Base-by-base conservation (phyloP, 2,113 vertebrate genomes). In the Mesitornis unicolor region DNA sequence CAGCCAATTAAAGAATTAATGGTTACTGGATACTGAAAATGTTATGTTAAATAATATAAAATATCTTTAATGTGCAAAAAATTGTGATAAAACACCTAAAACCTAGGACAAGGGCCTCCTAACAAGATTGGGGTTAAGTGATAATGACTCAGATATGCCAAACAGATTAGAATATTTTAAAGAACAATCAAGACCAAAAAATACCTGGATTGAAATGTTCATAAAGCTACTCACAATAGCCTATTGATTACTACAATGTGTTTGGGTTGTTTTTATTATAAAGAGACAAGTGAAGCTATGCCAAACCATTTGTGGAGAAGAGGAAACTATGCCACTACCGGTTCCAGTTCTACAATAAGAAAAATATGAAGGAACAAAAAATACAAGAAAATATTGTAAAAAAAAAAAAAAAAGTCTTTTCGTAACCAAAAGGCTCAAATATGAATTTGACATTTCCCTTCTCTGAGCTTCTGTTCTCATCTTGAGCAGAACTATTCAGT, bases 1-100 rank as follows among this genome's bases (percentile, higher is more conserved):
- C 86, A 96, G 90, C 92, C 88, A 95, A 92, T 96, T 95, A 96
- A 96, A 93, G 95, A 96, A 96, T 96, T 96, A 96, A 94, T 96
- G 86, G 95, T 90, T 96, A 96, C 10, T 79, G 88, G 90, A 96
- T 90, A 95, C 95, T 56, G 65, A 94, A 96, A 94, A 90, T 79
- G 28, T 96, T 94, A 92, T 90, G 80, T 84, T 93, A 96, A 96
- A 92, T 86, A 94, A 94, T 89, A 89, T 73, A 81, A 95, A 92
- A 70, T 97, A 91, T 7, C 84, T 95, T 94, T 95, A 71, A 95
- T 90, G 88, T 92, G 73, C 54, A 77, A 94, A 82, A 89, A 94
- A 82, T 89, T 92, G 76, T 69, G 95, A 96, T 91, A 94, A 92
- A 96, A 92, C 56, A 89, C 35, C 54, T 71, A 81, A 78, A 95